Base-by-base conservation (phyloP, 2,113 vertebrate genomes). In the Ophthalmolycus amberensis region DNA sequence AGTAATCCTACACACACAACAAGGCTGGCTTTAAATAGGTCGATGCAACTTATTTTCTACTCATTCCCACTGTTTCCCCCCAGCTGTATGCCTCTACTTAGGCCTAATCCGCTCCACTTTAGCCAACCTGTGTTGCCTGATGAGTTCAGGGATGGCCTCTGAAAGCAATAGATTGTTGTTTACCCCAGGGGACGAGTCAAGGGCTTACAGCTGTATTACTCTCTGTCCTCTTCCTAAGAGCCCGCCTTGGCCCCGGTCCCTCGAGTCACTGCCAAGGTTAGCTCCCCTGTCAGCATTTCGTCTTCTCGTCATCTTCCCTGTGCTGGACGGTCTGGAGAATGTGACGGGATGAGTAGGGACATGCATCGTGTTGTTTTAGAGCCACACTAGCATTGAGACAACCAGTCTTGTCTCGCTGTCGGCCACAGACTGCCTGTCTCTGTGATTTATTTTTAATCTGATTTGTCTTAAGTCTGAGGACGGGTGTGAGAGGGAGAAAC, bases 221-320 rank as follows among this genome's bases (percentile, higher is more conserved):
- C 15, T 85, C 64, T 64, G 65, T 62, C 25, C 11, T 62, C 79
- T 20, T 50, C 59, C 50, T 69, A 50, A 72, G 66, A 82, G 75
- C 27, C 82, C 40, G 32, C 40, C 44, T 68, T 79, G 77, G 88
- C 77, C 84, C 38, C 22, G 5, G 59, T 74, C 85, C 71, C 80
- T 18, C 5, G 85, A 83, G 58, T 59, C 71, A 20, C 59, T 82
- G 89, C 82, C 78, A 81, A 84, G 82, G 82, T 86, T 71, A 82
- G 71, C 68, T 66, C 32, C 54, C 48, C 75, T 75, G 67, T 89
- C 85, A 89, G 82, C 82, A 37, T 85, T 81, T 71, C 64, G 71
- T 58, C 27, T 72, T 63, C 56, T 87, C 56, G 82, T 85, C 54
- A 46, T 84, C 60, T 46, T 63, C 59, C 64, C 34, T 22, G 25